These are phyloP conservation scores for Hermaeophaga mercurialis DNA, from an alignment of 2,888 invertebrate species.

Conservation along the genomic window DNA sequence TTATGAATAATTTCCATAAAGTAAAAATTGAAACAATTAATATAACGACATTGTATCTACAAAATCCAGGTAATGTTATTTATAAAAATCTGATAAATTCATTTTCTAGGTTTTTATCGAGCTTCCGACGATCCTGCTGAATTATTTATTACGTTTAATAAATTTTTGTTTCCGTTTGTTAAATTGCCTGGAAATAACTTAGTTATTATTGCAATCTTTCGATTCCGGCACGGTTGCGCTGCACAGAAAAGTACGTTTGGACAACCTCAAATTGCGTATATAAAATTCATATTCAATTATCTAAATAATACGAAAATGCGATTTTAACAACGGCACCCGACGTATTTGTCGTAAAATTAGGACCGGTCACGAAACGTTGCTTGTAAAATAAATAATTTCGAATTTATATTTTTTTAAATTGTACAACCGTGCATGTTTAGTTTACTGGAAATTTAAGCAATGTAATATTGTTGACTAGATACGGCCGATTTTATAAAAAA, in stretches of 20 bases:
- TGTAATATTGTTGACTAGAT: no score
- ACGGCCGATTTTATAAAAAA: no score
- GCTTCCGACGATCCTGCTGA: conserved; percentile 7
- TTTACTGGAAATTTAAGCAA: not conserved
- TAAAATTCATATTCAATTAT: conserved; percentile 32
- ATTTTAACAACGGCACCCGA: conserved; percentile 20
- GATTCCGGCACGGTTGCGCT: conserved; percentile 22
- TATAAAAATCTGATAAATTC: conserved; percentile 19
- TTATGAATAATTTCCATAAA: no score
- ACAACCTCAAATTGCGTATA: conserved; percentile 27
- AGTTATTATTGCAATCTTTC: conserved; percentile 27
- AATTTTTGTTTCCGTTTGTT: conserved; percentile 33
- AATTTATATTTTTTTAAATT: not conserved
- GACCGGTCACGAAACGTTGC: conserved; percentile 21
- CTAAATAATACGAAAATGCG: conserved; percentile 21
- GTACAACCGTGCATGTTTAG: not conserved
- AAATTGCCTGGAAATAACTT: conserved; percentile 32
- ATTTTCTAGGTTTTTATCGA: conserved; percentile 16
- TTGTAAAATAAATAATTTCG: conserved; percentile 3
- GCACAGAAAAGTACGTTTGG: conserved; percentile 20
- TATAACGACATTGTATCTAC: no score
- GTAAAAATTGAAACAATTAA: no score
- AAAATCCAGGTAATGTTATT: no score
- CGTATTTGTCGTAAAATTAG: conserved; percentile 26
- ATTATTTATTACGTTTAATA: conserved; percentile 26